Conservation (phyloP, 1,140 invertebrate species). For the Xylocopa sonorina region DNA sequence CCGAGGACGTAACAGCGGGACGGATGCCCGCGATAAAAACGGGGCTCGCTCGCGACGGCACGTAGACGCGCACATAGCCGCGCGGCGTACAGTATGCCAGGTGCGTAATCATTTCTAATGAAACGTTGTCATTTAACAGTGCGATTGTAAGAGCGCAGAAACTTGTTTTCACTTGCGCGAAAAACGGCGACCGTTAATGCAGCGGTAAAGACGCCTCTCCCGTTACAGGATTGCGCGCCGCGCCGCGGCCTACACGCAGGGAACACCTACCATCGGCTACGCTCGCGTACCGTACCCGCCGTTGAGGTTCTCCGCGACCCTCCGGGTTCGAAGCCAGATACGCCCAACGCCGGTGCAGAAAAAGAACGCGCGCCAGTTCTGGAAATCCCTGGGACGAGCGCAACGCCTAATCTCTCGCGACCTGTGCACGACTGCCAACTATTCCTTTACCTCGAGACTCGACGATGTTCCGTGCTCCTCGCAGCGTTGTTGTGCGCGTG, state of each 20-base stretch:
- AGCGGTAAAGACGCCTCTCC: constrained; percentile 82
- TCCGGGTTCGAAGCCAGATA: constrained; percentile 8
- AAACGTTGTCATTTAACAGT: constrained; percentile 79
- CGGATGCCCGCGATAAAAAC: constrained; percentile 15
- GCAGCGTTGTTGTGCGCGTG: background rate
- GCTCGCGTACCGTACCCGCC: constrained; percentile 46
- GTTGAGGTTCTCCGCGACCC: constrained; percentile 41
- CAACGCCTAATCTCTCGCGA: constrained; percentile 35
- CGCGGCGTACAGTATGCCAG: constrained; percentile 39
- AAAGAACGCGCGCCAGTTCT: constrained; percentile 38
- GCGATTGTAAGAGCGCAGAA: constrained; percentile 76
- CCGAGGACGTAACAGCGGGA: background rate
- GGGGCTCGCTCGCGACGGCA: constrained; percentile 13
- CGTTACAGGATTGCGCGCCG: constrained; percentile 78
- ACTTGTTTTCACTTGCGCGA: constrained; percentile 82
- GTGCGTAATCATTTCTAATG: constrained; percentile 80
- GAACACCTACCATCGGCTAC: constrained; percentile 63
- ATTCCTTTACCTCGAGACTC: background rate
- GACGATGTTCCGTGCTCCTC: background rate
- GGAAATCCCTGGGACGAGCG: constrained; percentile 32
- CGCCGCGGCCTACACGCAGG: constrained; percentile 58
- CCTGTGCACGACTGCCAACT: background rate
- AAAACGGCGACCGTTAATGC: constrained; percentile 82
- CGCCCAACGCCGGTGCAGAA: constrained; percentile 20
- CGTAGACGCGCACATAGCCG: constrained; percentile 12